A percentile compares a stretch with the other conserved stretches of the same genome.
Evolutionary conservation across 64 coral and sea anemone genomes (phyloP).

Genomic region (Porites australiensis): DNA sequence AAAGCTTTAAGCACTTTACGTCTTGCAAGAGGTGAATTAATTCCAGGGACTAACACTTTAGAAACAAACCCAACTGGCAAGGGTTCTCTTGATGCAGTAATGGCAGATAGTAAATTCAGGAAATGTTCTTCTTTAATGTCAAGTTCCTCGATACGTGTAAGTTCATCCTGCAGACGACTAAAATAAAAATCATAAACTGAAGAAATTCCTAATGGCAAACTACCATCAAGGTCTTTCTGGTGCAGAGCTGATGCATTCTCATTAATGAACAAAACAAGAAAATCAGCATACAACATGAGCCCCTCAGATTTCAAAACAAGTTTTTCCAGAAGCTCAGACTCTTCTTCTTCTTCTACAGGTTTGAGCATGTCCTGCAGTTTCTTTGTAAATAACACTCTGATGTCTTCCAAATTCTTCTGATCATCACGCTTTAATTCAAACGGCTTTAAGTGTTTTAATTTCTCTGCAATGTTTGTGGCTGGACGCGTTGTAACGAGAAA

Average conservation of each 20-base stretch:
- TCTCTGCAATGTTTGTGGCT: too few species aligned
- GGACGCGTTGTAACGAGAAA: too few species aligned
- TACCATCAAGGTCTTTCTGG: not conserved
- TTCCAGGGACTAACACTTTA: not conserved
- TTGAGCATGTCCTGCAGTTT: not conserved
- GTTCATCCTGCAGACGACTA: not conserved
- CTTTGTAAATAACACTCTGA: slow-evolving; percentile 3
- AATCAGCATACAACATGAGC: slow-evolving; percentile 7
- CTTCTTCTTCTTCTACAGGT: not conserved
- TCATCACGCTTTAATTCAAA: not conserved
- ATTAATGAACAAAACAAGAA: not conserved
- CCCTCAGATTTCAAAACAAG: not conserved
- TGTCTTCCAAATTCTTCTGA: not conserved
- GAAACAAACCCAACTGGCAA: slow-evolving; percentile 22
- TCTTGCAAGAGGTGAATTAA: not conserved
- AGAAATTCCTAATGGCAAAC: not conserved
- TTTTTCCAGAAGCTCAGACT: not conserved
- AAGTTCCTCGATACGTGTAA: not conserved
- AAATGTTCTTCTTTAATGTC: slow-evolving; percentile 11
- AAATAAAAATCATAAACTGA: slow-evolving; percentile 54
- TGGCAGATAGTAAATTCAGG: slow-evolving; percentile 12
- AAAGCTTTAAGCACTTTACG: not conserved
- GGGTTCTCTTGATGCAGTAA: slow-evolving; percentile 18
- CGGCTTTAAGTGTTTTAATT: too few species aligned
- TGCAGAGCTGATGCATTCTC: not conserved